A percentile compares a stretch with the other conserved stretches of the same genome.
phyloP scores from a whole-genome alignment of 2,113 vertebrate genomes.

The Pseudonaja textilis region DNA sequence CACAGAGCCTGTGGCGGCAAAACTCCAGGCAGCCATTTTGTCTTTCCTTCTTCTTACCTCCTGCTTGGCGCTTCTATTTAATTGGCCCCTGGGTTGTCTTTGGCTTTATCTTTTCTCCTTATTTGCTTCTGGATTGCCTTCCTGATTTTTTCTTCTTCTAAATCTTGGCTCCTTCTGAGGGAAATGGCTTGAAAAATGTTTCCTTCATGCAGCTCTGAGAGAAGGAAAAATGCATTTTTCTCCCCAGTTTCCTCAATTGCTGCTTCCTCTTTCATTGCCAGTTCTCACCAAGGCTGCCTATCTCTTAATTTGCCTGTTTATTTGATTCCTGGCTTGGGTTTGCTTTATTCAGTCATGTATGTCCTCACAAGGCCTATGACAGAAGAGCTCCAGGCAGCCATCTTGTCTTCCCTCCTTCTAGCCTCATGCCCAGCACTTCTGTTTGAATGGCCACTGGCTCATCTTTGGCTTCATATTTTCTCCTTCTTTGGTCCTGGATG shows the following conservation, averaged over 20 bases:
- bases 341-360: neutral
- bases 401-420: neutral
- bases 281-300: neutral
- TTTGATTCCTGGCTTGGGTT: neutral
- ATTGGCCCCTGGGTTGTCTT: neutral
- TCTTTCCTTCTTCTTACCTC: neutral
- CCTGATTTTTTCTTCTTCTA: neutral
- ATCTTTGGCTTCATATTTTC: neutral
- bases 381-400: neutral
- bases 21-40: neutral
- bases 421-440: neutral
- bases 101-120: neutral
- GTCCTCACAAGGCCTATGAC: neutral
- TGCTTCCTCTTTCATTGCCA: neutral
- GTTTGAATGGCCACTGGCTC: neutral
- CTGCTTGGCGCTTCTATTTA: neutral
- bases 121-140: neutral
- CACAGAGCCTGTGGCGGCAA: neutral
- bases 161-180: neutral
- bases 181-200: neutral
- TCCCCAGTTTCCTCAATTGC: neutral
- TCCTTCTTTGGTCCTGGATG: neutral
- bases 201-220: neutral
- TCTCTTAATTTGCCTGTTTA: neutral
- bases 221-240: too few species aligned